These are phyloP conservation scores for Aporrectodea caliginosa DNA, from an alignment of 1,140 invertebrate species.

Conservation along the genomic window DNA sequence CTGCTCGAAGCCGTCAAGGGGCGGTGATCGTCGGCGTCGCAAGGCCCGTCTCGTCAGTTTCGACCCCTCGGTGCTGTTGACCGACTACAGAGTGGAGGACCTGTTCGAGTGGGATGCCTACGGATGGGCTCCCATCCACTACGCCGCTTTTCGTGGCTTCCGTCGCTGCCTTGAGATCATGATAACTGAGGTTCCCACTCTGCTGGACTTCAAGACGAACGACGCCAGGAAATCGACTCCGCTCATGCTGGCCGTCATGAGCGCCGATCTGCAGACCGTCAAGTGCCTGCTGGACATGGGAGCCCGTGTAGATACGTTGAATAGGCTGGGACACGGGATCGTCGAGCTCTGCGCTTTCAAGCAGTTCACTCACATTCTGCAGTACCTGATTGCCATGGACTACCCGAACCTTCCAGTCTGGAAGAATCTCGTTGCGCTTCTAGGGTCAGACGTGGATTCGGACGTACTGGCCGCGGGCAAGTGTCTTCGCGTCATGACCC, in stretches of 20 bases:
- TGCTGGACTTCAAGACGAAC: conserved; percentile 48
- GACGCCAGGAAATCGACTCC: conserved; percentile 50
- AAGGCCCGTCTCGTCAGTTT: conserved; percentile 13
- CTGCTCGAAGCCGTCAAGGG: neutral
- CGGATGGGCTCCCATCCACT: conserved; percentile 24
- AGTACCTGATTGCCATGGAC: conserved; percentile 45
- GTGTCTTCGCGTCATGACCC: conserved; percentile 47
- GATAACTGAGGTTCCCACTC: neutral
- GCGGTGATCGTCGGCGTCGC: neutral
- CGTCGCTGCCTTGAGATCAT: conserved; percentile 15
- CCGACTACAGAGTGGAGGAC: conserved; percentile 15
- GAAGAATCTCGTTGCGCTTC: conserved; percentile 47
- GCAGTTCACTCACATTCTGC: conserved; percentile 42
- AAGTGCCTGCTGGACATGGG: conserved; percentile 39
- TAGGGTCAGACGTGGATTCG: conserved; percentile 48
- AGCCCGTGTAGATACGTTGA: conserved; percentile 38
- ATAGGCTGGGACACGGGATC: conserved; percentile 48
- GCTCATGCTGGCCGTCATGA: conserved; percentile 49
- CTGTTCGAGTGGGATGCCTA: conserved; percentile 2
- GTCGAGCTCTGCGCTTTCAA: conserved; percentile 51
- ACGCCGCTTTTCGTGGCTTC: conserved; percentile 16
- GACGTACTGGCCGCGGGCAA: conserved; percentile 47
- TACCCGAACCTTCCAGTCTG: conserved; percentile 48
- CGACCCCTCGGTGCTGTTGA: conserved; percentile 11
- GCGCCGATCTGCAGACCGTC: conserved; percentile 46